phyloP scores from a whole-genome alignment of 2,888 invertebrate genomes.

The Sphaerophoria taeniata region DNA sequence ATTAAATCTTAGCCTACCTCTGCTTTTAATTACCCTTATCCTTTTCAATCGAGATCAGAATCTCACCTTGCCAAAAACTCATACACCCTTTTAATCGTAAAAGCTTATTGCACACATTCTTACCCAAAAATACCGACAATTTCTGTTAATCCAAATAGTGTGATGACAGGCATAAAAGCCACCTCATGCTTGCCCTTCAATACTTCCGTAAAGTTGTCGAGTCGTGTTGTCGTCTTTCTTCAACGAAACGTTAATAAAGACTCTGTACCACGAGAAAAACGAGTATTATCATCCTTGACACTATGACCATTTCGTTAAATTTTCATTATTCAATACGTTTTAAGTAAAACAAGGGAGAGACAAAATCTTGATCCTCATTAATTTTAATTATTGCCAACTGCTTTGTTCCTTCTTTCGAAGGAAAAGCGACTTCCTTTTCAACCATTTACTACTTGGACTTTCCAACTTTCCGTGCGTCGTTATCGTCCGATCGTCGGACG shows the following conservation, averaged over 20 bases:
- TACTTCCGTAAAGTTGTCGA: background rate
- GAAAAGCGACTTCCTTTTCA: constrained; percentile 24
- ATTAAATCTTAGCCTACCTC: no score
- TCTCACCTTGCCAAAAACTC: no score
- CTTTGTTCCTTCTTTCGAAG: constrained; percentile 29
- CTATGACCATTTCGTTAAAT: constrained; percentile 43
- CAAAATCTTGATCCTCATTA: constrained; percentile 59
- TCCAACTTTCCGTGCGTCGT: constrained; percentile 23
- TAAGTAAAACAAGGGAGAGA: constrained; percentile 49
- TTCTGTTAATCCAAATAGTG: background rate
- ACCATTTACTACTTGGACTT: background rate
- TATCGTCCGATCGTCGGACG: no score
- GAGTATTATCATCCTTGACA: constrained; percentile 21
- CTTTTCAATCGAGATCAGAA: no score
- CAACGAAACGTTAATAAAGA: background rate
- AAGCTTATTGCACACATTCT: no score
- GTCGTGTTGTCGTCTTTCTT: background rate
- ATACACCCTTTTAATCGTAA: no score
- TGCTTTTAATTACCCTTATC: no score
- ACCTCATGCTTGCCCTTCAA: no score
- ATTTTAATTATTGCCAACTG: constrained; percentile 61
- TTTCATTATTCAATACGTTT: constrained; percentile 52
- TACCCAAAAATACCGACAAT: background rate
- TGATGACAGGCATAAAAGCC: constrained; percentile 13
- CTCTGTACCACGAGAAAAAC: background rate